Evolutionary conservation across 2,113 vertebrate genomes (phyloP).

Genomic region (Dryoscopus gambensis): DNA sequence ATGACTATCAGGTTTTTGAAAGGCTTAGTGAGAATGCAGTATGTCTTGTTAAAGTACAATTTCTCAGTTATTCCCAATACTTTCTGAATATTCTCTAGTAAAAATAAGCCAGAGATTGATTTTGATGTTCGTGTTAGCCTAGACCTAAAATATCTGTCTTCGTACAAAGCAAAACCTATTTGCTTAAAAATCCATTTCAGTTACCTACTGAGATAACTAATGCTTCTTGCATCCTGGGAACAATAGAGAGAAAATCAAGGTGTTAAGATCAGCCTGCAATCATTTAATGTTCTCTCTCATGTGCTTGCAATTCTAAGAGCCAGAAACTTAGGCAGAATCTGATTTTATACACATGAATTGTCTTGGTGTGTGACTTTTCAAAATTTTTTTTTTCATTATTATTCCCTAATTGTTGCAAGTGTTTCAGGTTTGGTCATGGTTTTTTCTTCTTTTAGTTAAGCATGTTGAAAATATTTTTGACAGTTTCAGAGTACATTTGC

Average conservation of each 20-base stretch:
- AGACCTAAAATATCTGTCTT: not conserved
- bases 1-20: not conserved
- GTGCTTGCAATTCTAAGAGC: not conserved
- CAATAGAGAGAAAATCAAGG: constrained; percentile 7
- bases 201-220: not conserved
- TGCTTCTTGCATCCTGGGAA: not conserved
- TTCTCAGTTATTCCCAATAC: not conserved
- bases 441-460: not conserved
- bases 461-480: not conserved
- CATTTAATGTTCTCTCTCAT: not conserved
- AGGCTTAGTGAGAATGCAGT: not conserved
- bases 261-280: not conserved
- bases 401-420: not conserved
- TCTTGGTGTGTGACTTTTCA: not conserved
- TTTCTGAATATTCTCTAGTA: not conserved
- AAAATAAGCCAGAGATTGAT: not conserved
- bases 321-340: not conserved
- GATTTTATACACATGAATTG: not conserved
- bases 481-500: not conserved
- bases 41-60: not conserved
- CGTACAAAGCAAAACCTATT: not conserved
- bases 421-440: not conserved
- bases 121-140: not conserved
- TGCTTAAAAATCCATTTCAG: not conserved
- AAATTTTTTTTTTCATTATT: not conserved